These are phyloP conservation scores for Brachionus rotundiformis DNA, from an alignment of 1,140 invertebrate genomes.

Conservation along the genomic window DNA sequence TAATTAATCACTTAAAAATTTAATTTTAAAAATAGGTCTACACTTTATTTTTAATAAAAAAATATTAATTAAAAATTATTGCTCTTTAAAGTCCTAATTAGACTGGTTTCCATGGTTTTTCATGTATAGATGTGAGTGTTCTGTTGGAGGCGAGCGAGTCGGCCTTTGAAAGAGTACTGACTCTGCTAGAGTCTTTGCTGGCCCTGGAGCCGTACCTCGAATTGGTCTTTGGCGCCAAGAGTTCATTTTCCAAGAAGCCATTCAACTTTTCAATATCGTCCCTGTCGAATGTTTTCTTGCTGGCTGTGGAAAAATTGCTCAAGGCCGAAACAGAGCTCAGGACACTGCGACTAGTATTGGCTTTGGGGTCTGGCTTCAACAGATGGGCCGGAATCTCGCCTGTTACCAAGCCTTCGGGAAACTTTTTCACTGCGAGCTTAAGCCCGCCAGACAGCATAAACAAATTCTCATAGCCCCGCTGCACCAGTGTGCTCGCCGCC, in stretches of 20 bases:
- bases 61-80: neutral
- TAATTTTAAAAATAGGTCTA: neutral
- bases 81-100: neutral
- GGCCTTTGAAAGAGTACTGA: slow-evolving; percentile 32
- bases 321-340: neutral
- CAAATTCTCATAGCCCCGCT: slow-evolving; percentile 67
- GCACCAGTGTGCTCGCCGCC: slow-evolving; percentile 64
- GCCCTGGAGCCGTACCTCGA: neutral
- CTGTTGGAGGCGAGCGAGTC: slow-evolving; percentile 1
- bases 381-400: slow-evolving; percentile 55
- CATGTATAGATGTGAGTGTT: slow-evolving; percentile 46
- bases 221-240: neutral
- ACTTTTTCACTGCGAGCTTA: slow-evolving; percentile 60
- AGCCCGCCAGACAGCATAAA: slow-evolving; percentile 67
- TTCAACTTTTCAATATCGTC: slow-evolving; percentile 58
- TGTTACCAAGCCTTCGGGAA: slow-evolving; percentile 60
- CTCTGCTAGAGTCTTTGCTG: slow-evolving; percentile 14
- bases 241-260: slow-evolving; percentile 56
- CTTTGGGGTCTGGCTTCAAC: slow-evolving; percentile 54
- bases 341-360: slow-evolving; percentile 52
- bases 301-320: slow-evolving; percentile 34
- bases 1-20: neutral
- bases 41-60: neutral
- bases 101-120: slow-evolving; percentile 48
- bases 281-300: slow-evolving; percentile 55